A percentile compares a stretch with the other conserved stretches of the same genome.
Evolutionary conservation across 23 tunicate species (phyloP).

Genomic region (Oikopleura dioica): DNA sequence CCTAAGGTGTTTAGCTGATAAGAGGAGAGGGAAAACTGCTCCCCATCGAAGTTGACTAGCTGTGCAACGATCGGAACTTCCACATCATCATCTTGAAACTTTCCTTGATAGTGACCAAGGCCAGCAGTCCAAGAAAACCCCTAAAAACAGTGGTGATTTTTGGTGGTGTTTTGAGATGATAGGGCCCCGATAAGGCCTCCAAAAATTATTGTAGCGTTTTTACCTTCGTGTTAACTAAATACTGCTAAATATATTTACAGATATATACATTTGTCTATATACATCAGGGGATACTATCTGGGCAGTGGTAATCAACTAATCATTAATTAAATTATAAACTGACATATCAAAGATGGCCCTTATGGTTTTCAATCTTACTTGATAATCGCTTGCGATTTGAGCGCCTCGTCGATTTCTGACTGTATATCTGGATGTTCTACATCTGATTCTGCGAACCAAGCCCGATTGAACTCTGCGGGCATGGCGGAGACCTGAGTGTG

Average conservation of each 20-base stretch:
- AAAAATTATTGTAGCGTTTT: too few relatives aligned
- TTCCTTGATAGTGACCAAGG: background rate
- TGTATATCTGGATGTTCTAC: background rate
- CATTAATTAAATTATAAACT: too few relatives aligned
- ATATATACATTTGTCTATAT: too few relatives aligned
- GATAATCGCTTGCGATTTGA: background rate
- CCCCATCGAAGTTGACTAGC: background rate
- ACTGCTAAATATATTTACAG: too few relatives aligned
- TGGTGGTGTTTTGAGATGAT: too few relatives aligned
- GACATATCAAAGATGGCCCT: too few relatives aligned
- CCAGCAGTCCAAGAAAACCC: background rate
- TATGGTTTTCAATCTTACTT: too few relatives aligned
- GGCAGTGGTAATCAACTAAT: too few relatives aligned
- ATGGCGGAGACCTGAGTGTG: background rate
- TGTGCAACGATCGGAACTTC: background rate
- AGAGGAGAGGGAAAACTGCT: background rate
- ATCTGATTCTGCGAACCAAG: background rate
- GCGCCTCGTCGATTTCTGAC: background rate
- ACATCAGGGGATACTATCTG: too few relatives aligned
- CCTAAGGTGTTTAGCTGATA: background rate
- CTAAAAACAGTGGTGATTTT: too few relatives aligned
- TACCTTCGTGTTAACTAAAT: too few relatives aligned
- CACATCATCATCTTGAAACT: background rate
- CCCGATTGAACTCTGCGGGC: background rate
- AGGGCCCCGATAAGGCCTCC: too few relatives aligned